These are phyloP conservation scores for Chromis chromis DNA, from an alignment of 2,797 vertebrate genomes.

Conservation along the genomic window DNA sequence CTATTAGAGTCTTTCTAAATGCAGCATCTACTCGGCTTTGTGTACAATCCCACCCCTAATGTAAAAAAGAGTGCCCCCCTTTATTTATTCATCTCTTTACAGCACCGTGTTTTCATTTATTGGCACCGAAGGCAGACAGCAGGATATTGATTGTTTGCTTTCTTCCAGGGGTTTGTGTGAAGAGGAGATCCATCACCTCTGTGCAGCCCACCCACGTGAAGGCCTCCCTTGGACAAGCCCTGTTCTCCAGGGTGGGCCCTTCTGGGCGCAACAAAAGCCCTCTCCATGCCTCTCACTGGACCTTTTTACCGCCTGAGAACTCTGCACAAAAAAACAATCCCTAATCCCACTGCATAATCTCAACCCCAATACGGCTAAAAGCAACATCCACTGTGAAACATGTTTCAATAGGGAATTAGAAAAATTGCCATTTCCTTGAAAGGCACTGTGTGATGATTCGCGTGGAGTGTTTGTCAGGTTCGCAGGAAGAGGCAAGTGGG, in stretches of 20 bases:
- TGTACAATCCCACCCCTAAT: constrained; percentile 44
- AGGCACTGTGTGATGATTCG: constrained; percentile 50
- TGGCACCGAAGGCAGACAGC: constrained; percentile 62
- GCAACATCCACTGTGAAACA: constrained; percentile 44
- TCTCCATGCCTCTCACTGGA: constrained; percentile 38
- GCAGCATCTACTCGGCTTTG: constrained; percentile 57
- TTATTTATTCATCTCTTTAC: constrained; percentile 76
- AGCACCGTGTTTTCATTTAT: constrained; percentile 68
- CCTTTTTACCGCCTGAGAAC: constrained; percentile 43
- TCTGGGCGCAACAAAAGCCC: constrained; percentile 52
- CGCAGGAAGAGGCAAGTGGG: constrained; percentile 49
- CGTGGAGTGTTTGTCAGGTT: constrained; percentile 62
- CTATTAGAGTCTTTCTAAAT: constrained; percentile 60
- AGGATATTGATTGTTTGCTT: constrained; percentile 76
- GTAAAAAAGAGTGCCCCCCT: constrained; percentile 53
- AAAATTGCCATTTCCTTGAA: constrained; percentile 68
- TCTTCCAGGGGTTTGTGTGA: constrained; percentile 57
- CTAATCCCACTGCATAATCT: constrained; percentile 68
- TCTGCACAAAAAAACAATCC: constrained; percentile 43
- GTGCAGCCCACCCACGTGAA: constrained; percentile 61
- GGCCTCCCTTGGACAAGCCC: constrained; percentile 27
- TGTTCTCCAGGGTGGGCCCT: constrained; percentile 52
- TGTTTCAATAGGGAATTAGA: constrained; percentile 51
- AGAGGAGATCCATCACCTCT: constrained; percentile 65
- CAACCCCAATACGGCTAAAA: constrained; percentile 62